Evolutionary conservation across 2,113 vertebrate genomes (phyloP), one percentile per base, ranked within the genome.

Genomic region (Suncus etruscus): DNA sequence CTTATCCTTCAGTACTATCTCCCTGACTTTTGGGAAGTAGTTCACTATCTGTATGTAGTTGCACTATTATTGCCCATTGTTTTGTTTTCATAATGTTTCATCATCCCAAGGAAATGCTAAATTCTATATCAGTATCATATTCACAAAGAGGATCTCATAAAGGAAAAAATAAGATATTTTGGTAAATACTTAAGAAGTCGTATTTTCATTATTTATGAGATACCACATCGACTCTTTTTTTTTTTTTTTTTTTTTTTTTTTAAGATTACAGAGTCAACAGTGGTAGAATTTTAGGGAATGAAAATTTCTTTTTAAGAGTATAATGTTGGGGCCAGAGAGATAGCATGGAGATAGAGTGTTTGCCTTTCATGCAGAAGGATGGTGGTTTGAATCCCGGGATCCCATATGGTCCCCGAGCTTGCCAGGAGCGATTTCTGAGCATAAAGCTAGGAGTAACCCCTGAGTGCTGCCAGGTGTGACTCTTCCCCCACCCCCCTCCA

Each of bases 121-220:
- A 22, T 73, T 84, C 75, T 72, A 91, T 7, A 48, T 76, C 68
- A 80, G 6, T 86, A 86, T 86, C 90, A 6, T 45, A 83, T 61
- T 39, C 18, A 47, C 25, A 74, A 81, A 84, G 65, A 72, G 47
- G 58, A 32, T 77, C 39, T 66, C 11, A 24, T 22, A 24, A 68
- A 81, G 65, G n/a, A n/a, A n/a, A n/a, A n/a, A n/a, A n/a, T n/a
- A 70, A 68, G 24, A 47, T 72, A 45, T 63, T 69, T 86, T 61
- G 61, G 48, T 25, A 61, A 69, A 58, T 86, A 63, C 20, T 68
- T 51, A 51, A 3, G n/a, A 86, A 63, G 48, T 83, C 51, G 20
- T 68, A 61, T 61, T 12, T 90, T 83, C 86, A 9, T 31, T 86
- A 45, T 63, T 86, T 91, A 76, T 79, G 16, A 91, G 29, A 27